Evolutionary conservation across 2,113 vertebrate genomes (phyloP), one percentile per base, ranked within the genome.

Genomic region (Phalacrocorax brasilianus): DNA sequence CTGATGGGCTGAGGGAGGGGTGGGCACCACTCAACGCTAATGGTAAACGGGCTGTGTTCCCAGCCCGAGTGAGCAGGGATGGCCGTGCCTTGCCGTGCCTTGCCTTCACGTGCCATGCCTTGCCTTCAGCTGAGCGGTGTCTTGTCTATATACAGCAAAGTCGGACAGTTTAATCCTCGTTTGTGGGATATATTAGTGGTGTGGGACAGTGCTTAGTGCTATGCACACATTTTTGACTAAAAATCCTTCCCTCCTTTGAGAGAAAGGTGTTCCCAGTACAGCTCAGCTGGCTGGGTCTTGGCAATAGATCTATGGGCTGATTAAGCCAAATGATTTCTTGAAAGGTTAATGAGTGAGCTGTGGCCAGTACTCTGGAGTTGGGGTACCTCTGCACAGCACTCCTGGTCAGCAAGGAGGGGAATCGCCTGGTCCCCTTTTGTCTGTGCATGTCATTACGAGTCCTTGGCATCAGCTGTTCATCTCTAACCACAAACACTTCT

Each of bases 261-360:
- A 87, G 73, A 84, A 53, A 74, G 62, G 53, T 40, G 62, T 47
- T 66, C 63, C 21, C 9, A 15, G 44, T 12, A 42, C 26, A 53
- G 22, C 65, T 86, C 59, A 80, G 63, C 75, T 84, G 85, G 28
- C 50, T 47, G 27, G 55, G 11, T 63, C 75, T 84, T 1, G 3
- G 74, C 70, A 35, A 63, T 81, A 58, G 77, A 88, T 91, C 71
- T 73, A 4, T 19, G 32, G 68, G 44, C 84, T 87, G 89, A 71
- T 86, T 84, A 77, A 93, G 81, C 59, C 84, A 79, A 68, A 72
- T 62, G 88, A 40, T 76, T 93, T 92, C 73, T 73, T 72, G 88
- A 93, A 82, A 73, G 53, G 88, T 53, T 84, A 73, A 35, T 49
- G 44, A 70, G 65, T 15, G 85, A 85, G 68, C 74, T 55, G 81